Percentiles rank a stretch among this genome's conserved stretches.
These are phyloP conservation scores for Bubo scandiacus DNA, from an alignment of 2,113 vertebrate genomes.

Conservation along the genomic window DNA sequence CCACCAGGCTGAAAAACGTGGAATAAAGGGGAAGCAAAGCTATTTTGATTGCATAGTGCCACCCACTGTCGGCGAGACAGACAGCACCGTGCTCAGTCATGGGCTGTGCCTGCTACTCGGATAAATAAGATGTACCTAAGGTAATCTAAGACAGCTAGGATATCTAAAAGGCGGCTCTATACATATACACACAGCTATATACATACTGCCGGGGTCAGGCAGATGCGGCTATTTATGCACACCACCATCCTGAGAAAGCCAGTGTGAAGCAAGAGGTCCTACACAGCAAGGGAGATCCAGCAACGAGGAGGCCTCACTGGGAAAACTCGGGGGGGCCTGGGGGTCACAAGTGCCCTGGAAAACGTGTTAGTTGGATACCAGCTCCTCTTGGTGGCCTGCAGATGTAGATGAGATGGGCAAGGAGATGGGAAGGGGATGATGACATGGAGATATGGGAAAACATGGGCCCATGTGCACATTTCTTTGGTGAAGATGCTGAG, in stretches of 20 bases:
- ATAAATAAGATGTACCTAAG: neutral
- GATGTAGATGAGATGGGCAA: neutral
- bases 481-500: neutral
- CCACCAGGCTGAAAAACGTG: neutral
- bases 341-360: neutral
- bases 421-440: neutral
- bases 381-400: neutral
- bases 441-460: neutral
- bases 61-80: constrained; percentile 14
- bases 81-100: neutral
- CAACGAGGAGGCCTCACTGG: accelerated
- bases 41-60: constrained; percentile 35
- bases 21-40: neutral
- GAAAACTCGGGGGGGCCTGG: neutral
- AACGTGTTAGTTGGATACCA: neutral
- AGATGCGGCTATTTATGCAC: accelerated
- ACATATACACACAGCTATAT: too few species aligned
- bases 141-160: neutral
- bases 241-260: neutral
- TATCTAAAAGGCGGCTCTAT: neutral
- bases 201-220: neutral
- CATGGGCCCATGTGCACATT: accelerated
- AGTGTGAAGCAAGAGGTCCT: neutral
- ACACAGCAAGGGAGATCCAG: neutral
- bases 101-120: neutral